A percentile compares a stretch with the other conserved stretches of the same genome.
Evolutionary conservation across 2,888 invertebrate species (phyloP).

Genomic region (Drosophila kuntzei): DNA sequence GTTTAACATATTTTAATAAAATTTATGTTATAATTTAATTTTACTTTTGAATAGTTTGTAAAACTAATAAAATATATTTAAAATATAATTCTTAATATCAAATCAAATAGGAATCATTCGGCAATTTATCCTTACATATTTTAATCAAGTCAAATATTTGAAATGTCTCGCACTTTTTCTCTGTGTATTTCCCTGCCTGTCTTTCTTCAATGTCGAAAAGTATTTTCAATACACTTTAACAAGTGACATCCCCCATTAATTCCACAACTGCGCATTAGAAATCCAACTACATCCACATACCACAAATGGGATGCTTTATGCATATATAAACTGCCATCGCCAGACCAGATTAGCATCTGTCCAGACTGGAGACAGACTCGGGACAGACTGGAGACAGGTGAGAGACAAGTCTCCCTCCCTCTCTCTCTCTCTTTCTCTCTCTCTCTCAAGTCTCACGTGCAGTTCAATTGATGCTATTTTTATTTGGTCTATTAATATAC

Average conservation of each 20-base stretch:
- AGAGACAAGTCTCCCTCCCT: not conserved
- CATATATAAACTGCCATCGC: slow-evolving; percentile 14
- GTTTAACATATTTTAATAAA: too few relatives aligned
- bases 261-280: slow-evolving; percentile 12
- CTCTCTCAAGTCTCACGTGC: slow-evolving; percentile 8
- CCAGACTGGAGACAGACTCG: not conserved
- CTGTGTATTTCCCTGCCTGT: not conserved
- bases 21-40: too few relatives aligned
- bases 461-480: slow-evolving; percentile 7
- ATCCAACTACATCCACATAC: not conserved
- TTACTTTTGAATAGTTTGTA: too few relatives aligned
- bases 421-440: too few relatives aligned
- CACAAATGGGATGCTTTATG: slow-evolving; percentile 9
- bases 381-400: not conserved
- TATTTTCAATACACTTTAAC: not conserved
- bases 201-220: not conserved
- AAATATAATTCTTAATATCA: too few relatives aligned
- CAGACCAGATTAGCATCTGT: slow-evolving; percentile 12
- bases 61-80: too few relatives aligned
- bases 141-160: too few relatives aligned
- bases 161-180: not conserved
- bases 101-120: too few relatives aligned
- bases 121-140: too few relatives aligned
- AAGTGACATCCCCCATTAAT: slow-evolving; percentile 15
- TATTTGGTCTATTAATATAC: slow-evolving; percentile 16